Base-by-base conservation (phyloP, 2,888 invertebrate genomes). In the Willowsia nigromaculata region DNA sequence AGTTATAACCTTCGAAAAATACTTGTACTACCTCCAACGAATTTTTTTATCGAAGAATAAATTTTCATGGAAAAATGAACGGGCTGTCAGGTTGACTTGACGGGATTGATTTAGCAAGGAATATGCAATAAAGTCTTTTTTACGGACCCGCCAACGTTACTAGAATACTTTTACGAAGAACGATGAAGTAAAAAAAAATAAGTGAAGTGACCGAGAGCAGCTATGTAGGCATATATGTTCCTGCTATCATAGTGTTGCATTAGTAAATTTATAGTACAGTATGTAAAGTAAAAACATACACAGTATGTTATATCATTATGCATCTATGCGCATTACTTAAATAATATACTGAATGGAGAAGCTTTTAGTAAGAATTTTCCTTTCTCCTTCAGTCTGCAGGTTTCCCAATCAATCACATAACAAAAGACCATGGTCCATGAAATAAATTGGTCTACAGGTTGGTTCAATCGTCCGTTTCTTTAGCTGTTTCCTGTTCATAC, bases 361-460 rank as follows among this genome's bases (percentile, higher is more conserved):
- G 76, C 47, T 85, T 68, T 83, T 59, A 76, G 53, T 6, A 80
- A 56, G 37, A 80, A 80, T 33, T 7, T 47, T 37, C 6, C 2
- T 22, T 47, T 76, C 40, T 85, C 68, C 53, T 18, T 40, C 62
- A 81, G 87, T 87, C 87, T 71, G 87, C 71, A 88, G 87, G 87
- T 86, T 74, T 90, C 74, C 84, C 90, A 90, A 90, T 90, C 90
- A 87, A 90, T 90, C 90, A 90, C 71, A 74, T 53, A 88, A 88
- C 87, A 88, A 88, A 56, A 74, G 82, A 82, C 43, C 65, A 62
- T 82, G 90, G 83, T 85, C 85, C 90, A 88, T 88, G 88, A 88
- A 90, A 90, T 90, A 90, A 90, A 90, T 90, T 90, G 90, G 90
- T 90, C 90, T 90, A 90, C 90, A 90, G 90, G 90, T 90, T 90